Percentiles rank a stretch among this genome's conserved stretches.
These are phyloP conservation scores for Nomada fucata DNA, from an alignment of 2,888 invertebrate species.

Conservation along the genomic window DNA sequence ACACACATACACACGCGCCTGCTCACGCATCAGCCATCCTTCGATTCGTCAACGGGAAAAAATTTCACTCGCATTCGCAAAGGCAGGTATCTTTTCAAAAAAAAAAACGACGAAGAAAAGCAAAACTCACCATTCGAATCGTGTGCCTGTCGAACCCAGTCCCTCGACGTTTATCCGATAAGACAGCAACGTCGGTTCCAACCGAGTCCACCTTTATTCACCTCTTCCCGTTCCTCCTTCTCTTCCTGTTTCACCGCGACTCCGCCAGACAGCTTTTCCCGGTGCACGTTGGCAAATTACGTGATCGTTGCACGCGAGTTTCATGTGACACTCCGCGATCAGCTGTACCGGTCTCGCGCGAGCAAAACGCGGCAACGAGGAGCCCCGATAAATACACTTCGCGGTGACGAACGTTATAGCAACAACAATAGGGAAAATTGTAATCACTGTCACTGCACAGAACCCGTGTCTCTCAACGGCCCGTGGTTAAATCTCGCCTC, in stretches of 20 bases:
- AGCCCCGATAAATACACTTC: slow-evolving; percentile 3
- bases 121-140: slow-evolving; percentile 65
- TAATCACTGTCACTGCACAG: slow-evolving; percentile 37
- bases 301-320: slow-evolving; percentile 24
- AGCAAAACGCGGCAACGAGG: neutral
- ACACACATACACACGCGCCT: neutral
- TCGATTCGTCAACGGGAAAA: neutral
- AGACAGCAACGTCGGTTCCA: slow-evolving; percentile 49
- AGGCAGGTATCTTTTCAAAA: neutral
- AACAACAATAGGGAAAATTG: neutral
- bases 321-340: slow-evolving; percentile 14
- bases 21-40: neutral
- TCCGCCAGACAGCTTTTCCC: neutral
- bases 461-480: too few species aligned
- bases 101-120: neutral
- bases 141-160: slow-evolving; percentile 37
- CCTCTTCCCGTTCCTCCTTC: neutral
- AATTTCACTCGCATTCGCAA: neutral
- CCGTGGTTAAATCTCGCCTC: too few species aligned
- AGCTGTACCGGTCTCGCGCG: slow-evolving; percentile 28
- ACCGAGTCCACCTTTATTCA: slow-evolving; percentile 18
- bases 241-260: neutral
- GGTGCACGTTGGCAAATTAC: slow-evolving; percentile 22
- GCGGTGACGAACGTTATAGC: slow-evolving; percentile 9
- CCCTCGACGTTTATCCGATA: slow-evolving; percentile 57